A percentile compares a stretch with the other conserved stretches of the same genome.
These are phyloP conservation scores for Felis chaus DNA, from an alignment of 2,113 vertebrate species.

Conservation along the genomic window DNA sequence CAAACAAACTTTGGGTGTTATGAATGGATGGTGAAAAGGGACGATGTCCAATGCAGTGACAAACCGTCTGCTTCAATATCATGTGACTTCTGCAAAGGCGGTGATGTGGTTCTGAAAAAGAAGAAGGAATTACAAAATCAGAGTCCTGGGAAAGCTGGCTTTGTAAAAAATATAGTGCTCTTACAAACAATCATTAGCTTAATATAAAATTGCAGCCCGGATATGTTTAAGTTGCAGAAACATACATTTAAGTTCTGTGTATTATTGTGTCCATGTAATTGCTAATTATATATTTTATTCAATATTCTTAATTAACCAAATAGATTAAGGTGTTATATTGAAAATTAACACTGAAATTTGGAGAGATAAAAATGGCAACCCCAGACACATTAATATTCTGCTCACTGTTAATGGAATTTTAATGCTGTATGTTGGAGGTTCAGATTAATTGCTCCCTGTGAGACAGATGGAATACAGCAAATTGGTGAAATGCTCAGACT, in stretches of 20 bases:
- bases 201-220: background rate
- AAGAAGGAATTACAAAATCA: conserved; percentile 66
- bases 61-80: conserved; percentile 92
- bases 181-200: background rate
- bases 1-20: conserved; percentile 86
- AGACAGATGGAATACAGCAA: conserved; percentile 51
- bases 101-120: conserved; percentile 95
- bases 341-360: conserved; percentile 58
- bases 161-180: background rate
- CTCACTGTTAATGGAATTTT: conserved; percentile 63
- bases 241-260: background rate
- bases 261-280: background rate
- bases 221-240: background rate
- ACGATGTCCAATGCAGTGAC: conserved; percentile 96
- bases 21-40: conserved; percentile 93
- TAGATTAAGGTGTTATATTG: conserved; percentile 39
- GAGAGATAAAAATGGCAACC: conserved; percentile 44
- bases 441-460: conserved; percentile 64
- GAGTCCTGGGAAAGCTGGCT: background rate
- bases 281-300: conserved; percentile 46
- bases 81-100: conserved; percentile 99
- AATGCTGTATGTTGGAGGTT: conserved; percentile 46
- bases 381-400: conserved; percentile 37
- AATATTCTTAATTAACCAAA: conserved; percentile 51
- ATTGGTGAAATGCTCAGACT: conserved; percentile 48